Base-by-base conservation (phyloP, 2,888 invertebrate species). In the Agrotis puta region DNA sequence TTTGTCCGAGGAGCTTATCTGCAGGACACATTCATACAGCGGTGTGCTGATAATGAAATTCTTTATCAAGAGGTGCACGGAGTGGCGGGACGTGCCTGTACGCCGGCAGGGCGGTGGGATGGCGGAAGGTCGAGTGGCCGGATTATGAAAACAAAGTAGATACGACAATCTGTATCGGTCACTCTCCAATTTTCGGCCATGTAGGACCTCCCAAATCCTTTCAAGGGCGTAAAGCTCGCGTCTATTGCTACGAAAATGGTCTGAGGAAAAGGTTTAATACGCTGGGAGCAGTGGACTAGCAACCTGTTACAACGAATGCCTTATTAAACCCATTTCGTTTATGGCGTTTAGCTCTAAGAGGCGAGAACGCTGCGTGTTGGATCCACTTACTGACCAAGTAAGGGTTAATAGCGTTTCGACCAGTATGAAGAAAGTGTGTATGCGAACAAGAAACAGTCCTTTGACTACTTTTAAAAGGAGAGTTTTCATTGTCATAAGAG, bases 11-110 rank as follows among this genome's bases (percentile, higher is more conserved):
- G 81, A 86, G 86, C 85, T 88, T 88, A 88, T 90, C 87, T 87
- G 84, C 87, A 87, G 89, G 87, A 89, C 88, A 90, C 89, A 93
- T 91, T 91, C 91, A 89, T 88, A 88, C 87, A 85, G 87, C 83
- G 79, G 88, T 88, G 88, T 88, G 89, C 91, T 91, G 90, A 91
- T 94, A 94, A 94, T 93, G 92, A 93, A 93, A 94, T 94, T 93
- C 93, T 93, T 92, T 93, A 93, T 92, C 91, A 92, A 91, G 91
- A 90, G 91, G 90, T 90, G 89, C 87, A 89, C 85, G 84, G 88
- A 91, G 91, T 89, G 91, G 87, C 82, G 88, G 85, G 85, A 91
- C 93, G 93, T 93, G 92, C 89, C 88, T 89, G 76, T 79, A 79
- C 80, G 82, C 78, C 75, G 83, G 70, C 77, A 58, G 70, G 56